Evolutionary conservation across 2,888 invertebrate genomes (phyloP), one percentile per base, ranked within the genome.

Genomic region (Eristalis intricaria): DNA sequence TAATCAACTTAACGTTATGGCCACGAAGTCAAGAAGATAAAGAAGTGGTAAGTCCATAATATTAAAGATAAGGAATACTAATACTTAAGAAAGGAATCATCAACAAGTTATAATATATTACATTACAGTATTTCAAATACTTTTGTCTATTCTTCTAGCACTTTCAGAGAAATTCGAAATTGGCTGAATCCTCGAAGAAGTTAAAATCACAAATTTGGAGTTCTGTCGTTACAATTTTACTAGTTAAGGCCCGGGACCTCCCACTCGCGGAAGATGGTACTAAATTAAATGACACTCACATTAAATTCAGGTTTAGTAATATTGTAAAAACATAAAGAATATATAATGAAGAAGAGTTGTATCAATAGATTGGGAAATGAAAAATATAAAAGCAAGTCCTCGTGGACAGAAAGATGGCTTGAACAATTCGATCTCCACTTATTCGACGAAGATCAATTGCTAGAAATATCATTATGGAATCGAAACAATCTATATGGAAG

Each of bases 401-500:
- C 96, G 74, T 96, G 96, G 95, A 96, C 98, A 91, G 96, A 97
- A 0, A 93, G 97, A 74, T 99, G 99, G 99, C 91, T 98, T 91
- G 99, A 99, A 91, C 99, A 99, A 93, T 99, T 99, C 92, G 99
- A 99, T 92, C 94, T 99, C 35, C 98, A 99, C 93, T 94, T 99
- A 8, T 99, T 97, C 93, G 98, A 99, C 90, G 98, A 98, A 90
- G 97, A 97, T 76, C 98, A 98, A 93, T 95, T 96, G 83, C 94
- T 99, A 32, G 98, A 99, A 93, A 96, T 99, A 78, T 96, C 97
- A 0, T 96, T 99, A 0, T 98, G 97, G 96, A 92, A 92, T 89
- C 92, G 92, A 15, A 93, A 92, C 71, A 91, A 90, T 15, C 89
- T 91, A 22, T 92, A 89, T 91, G 94, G 89, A 93, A 97, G 97